phyloP scores from a whole-genome alignment of 2,888 invertebrate species.

The Sinopyrophorus schimmeli region DNA sequence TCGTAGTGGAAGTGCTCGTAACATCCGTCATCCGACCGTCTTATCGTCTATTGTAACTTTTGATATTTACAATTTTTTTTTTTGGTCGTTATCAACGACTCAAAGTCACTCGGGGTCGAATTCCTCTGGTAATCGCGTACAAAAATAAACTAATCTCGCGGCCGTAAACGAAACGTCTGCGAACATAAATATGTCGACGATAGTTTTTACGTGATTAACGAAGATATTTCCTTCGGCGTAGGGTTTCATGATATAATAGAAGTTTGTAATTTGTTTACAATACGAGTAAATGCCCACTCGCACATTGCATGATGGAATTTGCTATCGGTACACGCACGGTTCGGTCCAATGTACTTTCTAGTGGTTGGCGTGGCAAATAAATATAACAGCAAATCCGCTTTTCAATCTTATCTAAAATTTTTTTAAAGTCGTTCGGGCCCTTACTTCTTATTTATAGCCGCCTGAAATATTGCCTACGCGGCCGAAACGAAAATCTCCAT shows the following conservation, averaged over 20 bases:
- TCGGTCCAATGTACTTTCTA: constrained; percentile 26
- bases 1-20: too few species aligned
- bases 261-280: constrained; percentile 26
- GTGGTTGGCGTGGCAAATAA: constrained; percentile 22
- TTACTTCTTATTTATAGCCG: not conserved
- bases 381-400: constrained; percentile 22
- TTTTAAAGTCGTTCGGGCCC: constrained; percentile 3
- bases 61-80: too few species aligned
- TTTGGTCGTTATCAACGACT: constrained; percentile 4
- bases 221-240: constrained; percentile 17
- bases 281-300: constrained; percentile 20
- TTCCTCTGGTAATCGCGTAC: constrained; percentile 18
- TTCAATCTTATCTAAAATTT: constrained; percentile 19
- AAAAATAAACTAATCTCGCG: constrained; percentile 12
- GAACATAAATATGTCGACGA: constrained; percentile 16
- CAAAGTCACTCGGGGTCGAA: constrained; percentile 21
- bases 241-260: constrained; percentile 17
- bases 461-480: too few species aligned
- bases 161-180: constrained; percentile 12
- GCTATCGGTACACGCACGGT: constrained; percentile 20
- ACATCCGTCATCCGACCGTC: too few species aligned
- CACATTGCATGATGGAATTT: constrained; percentile 32
- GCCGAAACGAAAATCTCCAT: too few species aligned
- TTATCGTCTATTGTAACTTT: too few species aligned
- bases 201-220: constrained; percentile 8